Evolutionary conservation across 2,797 vertebrate genomes (phyloP), one percentile per base, ranked within the genome.

Genomic region (Apogon hyalosoma): DNA sequence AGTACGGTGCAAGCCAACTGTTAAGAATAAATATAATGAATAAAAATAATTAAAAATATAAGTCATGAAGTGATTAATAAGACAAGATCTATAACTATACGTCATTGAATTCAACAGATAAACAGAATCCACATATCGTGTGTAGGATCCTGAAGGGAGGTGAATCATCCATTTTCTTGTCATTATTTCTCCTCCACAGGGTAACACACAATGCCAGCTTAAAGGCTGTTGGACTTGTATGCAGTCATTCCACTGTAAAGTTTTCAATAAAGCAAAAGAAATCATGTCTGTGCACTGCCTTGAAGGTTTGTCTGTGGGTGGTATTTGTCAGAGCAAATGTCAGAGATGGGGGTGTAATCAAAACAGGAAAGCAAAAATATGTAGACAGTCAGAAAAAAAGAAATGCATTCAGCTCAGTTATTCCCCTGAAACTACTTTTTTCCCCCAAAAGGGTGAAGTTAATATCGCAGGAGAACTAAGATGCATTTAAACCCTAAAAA

Each of bases 321-420:
- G 73, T 51, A 36, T 75, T 74, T 52, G 2, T 33, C 49, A 74
- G 50, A 79, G 54, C 68, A 63, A 61, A 79, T 79, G 75, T 73
- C 52, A 77, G 45, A 68, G 73, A 71, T 40, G 74, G 53, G 60
- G 36, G 51, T 66, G 62, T 63, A 50, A 62, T 53, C 24, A 46
- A 57, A 82, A 71, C 70, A 70, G 42, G 13, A 4, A 36, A 63
- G 57, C 36, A 6, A 38, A 77, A 79, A 60, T 16, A 56, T 46
- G 48, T 15, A 45, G 51, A 72, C 45, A 56, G 12, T 41, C 51
- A 10, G 9, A 36, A 36, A 36, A 36, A 36, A 10, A 36, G 33
- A 36, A 36, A 36, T 36, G 33, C 8, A 36, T 36, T 41, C 19
- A 21, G 19, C 3, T 21, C 19, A 21, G 19, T 21, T 21, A 21